A percentile compares a stretch with the other conserved stretches of the same genome.
Evolutionary conservation across 2,888 invertebrate species (phyloP).

Genomic region (Apamea monoglypha): DNA sequence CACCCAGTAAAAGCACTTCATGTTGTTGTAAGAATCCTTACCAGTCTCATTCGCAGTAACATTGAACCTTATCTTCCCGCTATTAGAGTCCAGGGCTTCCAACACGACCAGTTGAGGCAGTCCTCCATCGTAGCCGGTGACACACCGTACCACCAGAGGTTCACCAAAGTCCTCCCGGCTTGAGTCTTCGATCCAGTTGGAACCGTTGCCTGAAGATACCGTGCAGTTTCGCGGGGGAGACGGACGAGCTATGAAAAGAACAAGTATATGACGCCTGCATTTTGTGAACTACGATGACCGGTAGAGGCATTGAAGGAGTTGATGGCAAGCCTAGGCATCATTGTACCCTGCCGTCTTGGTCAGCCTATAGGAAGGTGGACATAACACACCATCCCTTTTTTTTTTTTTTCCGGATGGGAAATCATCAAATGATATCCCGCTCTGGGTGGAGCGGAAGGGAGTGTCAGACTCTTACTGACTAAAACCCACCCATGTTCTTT

Average conservation of each 20-base stretch:
- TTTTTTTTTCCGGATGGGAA: too few relatives aligned
- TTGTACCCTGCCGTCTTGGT: neutral
- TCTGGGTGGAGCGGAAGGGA: too few relatives aligned
- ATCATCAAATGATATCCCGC: too few relatives aligned
- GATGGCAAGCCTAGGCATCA: neutral
- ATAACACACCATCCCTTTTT: neutral
- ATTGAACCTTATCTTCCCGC: constrained; percentile 92
- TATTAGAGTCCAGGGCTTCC: constrained; percentile 94
- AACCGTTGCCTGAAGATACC: constrained; percentile 91
- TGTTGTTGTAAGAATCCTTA: constrained; percentile 64
- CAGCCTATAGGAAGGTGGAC: neutral
- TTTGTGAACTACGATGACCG: neutral
- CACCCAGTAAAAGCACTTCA: neutral
- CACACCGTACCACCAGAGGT: constrained; percentile 94
- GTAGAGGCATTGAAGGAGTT: neutral
- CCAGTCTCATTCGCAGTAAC: constrained; percentile 91
- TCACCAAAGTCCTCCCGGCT: constrained; percentile 81
- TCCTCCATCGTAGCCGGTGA: constrained; percentile 97
- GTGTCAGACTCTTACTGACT: too few relatives aligned
- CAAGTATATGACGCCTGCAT: too few relatives aligned
- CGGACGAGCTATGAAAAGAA: constrained; percentile 91
- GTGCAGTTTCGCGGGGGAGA: constrained; percentile 96
- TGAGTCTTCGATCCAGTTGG: constrained; percentile 87
- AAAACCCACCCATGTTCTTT: too few relatives aligned
- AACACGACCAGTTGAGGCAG: constrained; percentile 95